These are phyloP conservation scores for Anguilla japonica DNA, from an alignment of 2,113 vertebrate genomes.

Conservation along the genomic window DNA sequence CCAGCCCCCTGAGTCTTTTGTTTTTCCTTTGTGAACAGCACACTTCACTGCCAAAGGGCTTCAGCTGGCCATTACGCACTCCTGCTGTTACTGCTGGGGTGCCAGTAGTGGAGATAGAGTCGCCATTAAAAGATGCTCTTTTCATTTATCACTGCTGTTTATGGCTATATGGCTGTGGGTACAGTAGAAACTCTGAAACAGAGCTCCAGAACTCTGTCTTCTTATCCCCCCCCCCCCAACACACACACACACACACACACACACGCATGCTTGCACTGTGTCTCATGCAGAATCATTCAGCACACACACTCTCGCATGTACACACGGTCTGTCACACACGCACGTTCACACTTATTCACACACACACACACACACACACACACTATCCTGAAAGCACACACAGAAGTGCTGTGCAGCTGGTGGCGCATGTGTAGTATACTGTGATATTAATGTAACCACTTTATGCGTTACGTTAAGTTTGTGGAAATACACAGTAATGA, in stretches of 20 bases:
- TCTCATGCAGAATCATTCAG: neutral
- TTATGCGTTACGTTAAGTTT: too few relatives aligned
- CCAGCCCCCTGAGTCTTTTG: neutral
- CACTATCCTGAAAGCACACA: neutral
- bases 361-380: neutral
- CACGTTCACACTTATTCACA: neutral
- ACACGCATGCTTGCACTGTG: neutral
- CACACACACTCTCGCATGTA: neutral
- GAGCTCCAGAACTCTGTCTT: neutral
- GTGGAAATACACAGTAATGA: too few relatives aligned
- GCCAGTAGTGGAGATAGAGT: neutral
- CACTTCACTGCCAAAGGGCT: constrained; percentile 12
- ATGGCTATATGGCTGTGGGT: neutral
- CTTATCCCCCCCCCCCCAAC: constrained; percentile 40
- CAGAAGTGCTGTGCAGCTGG: neutral
- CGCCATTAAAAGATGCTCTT: neutral
- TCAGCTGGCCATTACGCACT: neutral
- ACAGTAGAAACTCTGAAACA: neutral
- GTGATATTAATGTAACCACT: too few relatives aligned
- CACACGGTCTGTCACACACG: neutral
- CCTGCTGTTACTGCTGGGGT: neutral
- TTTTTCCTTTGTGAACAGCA: neutral
- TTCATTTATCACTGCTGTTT: neutral
- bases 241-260: neutral
- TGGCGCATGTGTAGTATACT: neutral